These are phyloP conservation scores for Paratrypauchen microcephalus DNA, from an alignment of 2,797 vertebrate genomes.

Conservation along the genomic window DNA sequence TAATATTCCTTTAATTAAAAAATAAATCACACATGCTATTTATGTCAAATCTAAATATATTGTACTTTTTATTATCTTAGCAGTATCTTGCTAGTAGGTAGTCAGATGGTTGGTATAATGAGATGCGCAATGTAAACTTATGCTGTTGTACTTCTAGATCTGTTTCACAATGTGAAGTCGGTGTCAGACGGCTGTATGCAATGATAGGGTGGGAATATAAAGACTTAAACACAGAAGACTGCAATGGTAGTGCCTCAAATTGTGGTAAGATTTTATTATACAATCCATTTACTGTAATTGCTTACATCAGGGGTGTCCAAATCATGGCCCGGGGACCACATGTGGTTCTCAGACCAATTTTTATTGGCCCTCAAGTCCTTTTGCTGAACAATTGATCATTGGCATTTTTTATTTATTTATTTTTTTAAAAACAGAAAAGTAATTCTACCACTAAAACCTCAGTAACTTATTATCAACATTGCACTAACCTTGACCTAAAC, in stretches of 20 bases:
- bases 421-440: no score
- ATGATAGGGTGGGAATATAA: constrained; percentile 64
- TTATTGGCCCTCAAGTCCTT: no score
- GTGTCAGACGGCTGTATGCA: constrained; percentile 63
- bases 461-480: no score
- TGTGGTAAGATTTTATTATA: constrained; percentile 34
- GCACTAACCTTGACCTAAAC: no score
- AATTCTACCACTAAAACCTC: no score
- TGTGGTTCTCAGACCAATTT: no score
- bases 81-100: neutral
- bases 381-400: no score
- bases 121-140: neutral
- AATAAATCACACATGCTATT: no score
- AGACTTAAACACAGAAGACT: constrained; percentile 53
- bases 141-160: constrained; percentile 50
- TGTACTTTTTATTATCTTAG: neutral
- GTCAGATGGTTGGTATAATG: neutral
- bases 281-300: neutral
- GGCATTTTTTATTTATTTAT: no score
- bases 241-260: neutral
- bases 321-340: no score
- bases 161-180: constrained; percentile 59
- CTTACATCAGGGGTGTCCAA: no score
- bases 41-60: neutral
- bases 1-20: no score